Evolutionary conservation across 2,888 invertebrate genomes (phyloP), one percentile per base, ranked within the genome.

Genomic region (Schrankia costaestrigalis): DNA sequence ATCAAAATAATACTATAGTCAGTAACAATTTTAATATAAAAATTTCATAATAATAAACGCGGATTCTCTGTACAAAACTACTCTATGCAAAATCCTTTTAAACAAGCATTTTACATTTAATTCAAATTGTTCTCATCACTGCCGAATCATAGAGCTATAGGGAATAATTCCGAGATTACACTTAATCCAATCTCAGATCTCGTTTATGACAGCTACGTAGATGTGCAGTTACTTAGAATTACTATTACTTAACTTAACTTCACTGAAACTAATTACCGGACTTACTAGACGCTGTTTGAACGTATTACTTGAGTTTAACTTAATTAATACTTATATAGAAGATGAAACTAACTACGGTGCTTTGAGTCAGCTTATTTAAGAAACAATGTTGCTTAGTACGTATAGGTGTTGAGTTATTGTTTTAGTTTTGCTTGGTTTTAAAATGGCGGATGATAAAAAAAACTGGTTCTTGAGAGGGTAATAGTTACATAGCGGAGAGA

Each of bases 191-290:
- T 35, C 32, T 51, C 34, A 41, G 39, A 50, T 31, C 46, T 46
- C 52, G 44, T 54, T 54, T 37, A 46, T 50, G 49, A 54, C 33
- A 30, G 34, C 17, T 15, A 24, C 43, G 26, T 44, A 41, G 32
- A 46, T 35, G 46, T 41, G 38, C 34, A 40, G 39, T 46, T 28
- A 56, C 25, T 26, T 14, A 18, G 29, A 53, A 48, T 53, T 35
- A 53, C 57, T 53, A 48, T 56, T 48, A 56, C 44, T 53, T 53
- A 46, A 53, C 44, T 53, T 53, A 46, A 53, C 53, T 53, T 53
- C 35, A 56, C 29, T 41, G 21, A 32, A 54, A 53, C 49, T 53
- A 53, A 53, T 56, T 53, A 53, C 40, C 19, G 40, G 22, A 17
- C 21, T 31, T 13, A 22, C 26, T 17, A 26, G 31, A 26, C 31